Base-by-base conservation (phyloP, 2,797 vertebrate genomes). In the Pelodytes ibericus region DNA sequence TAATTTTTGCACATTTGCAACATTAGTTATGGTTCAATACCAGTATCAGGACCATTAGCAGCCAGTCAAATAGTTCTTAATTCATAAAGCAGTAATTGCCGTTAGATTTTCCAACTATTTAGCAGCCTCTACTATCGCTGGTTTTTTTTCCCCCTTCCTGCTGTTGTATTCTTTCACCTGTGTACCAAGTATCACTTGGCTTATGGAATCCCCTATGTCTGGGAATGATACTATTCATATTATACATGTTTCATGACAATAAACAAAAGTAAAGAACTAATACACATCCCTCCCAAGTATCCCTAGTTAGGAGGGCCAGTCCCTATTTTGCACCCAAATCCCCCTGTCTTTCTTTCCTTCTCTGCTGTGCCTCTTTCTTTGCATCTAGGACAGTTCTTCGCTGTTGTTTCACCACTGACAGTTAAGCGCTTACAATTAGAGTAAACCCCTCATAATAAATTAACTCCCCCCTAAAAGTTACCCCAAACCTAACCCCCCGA, bases 1-100 rank as follows among this genome's bases (percentile, higher is more conserved):
- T 89, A 90, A 91, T 89, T 91, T 91, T 91, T 91, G 88, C 90
- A 90, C 89, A 89, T 91, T 91, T 92, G 84, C 88, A 81, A 88
- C 90, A 92, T 92, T 92, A 91, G 90, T 88, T 91, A 90, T 88
- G 90, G 92, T 92, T 92, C 90, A 92, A 81, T 88, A 88, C 83
- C 88, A 88, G 87, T 90, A 91, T 84, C 88, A 90, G 89, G 92
- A 90, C 87, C 88, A 88, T 92, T 91, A 91, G 84, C 83, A 82
- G 83, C 82, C 89, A 90, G 86, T 88, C 81, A 89, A 88, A 91
- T 87, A 86, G 86, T 89, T 90, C 81, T 83, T 82, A 82, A 90
- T 86, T 90, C 89, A 86, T 87, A 83, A 82, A 85, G 65, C 83
- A 85, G 86, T 88, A 90, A 90, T 91, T 89, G 86, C 76, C 80